These are phyloP conservation scores for Astyanax mexicanus DNA, from an alignment of 2,797 vertebrate species.

Conservation along the genomic window DNA sequence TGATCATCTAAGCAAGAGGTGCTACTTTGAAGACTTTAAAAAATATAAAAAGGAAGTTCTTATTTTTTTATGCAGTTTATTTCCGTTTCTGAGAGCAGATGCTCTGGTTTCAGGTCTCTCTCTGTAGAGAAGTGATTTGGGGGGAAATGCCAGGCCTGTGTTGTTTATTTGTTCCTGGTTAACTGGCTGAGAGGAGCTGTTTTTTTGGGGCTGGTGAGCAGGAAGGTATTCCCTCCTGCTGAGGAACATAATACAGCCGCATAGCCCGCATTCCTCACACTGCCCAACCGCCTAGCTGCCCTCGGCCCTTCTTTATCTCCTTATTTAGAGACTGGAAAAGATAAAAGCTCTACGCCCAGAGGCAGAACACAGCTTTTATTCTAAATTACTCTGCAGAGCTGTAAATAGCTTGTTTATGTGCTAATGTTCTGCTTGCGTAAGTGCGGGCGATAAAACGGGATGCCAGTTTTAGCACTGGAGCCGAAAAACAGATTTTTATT, in stretches of 20 bases:
- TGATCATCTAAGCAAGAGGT: no score
- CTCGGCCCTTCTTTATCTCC: conserved; percentile 44
- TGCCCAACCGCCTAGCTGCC: conserved; percentile 52
- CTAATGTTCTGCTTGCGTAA: no score
- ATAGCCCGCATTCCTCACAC: conserved; percentile 63
- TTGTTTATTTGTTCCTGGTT: background rate
- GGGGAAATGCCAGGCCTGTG: conserved; percentile 3
- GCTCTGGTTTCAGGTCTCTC: conserved; percentile 1
- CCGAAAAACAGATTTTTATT: no score
- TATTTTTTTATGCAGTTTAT: no score
- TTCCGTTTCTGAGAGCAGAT: background rate
- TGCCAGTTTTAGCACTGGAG: no score
- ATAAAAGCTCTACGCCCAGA: background rate
- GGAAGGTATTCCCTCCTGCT: conserved; percentile 74
- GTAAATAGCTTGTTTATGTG: background rate
- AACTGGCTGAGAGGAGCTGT: background rate
- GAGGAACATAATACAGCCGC: conserved; percentile 70
- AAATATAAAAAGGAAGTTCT: background rate
- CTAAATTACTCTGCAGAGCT: background rate
- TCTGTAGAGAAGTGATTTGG: background rate
- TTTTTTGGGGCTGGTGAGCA: conserved; percentile 33
- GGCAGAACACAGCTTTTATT: background rate
- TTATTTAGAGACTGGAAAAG: conserved; percentile 35
- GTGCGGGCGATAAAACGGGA: no score
- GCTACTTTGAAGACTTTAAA: no score